Evolutionary conservation across 2,797 vertebrate genomes (phyloP), one percentile per base, ranked within the genome.

Genomic region (Pseudomugil tenellus): DNA sequence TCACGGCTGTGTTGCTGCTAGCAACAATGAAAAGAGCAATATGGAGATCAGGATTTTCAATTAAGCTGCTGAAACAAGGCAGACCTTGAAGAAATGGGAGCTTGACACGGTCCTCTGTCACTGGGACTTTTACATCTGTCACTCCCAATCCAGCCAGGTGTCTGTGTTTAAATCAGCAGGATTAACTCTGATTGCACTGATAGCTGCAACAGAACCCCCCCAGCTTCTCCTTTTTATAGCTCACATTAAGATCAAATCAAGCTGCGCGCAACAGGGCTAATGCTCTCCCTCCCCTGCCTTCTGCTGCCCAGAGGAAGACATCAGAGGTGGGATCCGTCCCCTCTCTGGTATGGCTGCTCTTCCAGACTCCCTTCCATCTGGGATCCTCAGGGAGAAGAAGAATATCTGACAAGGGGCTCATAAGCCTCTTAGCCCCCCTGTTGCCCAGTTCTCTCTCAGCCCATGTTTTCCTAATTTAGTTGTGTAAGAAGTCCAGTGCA

Each of bases 401-500:
- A 95, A 96, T 97, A 96, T 97, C 96, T 96, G 96, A 96, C 95
- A 92, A 94, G 94, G 95, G 95, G 91, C 93, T 95, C 96, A 95
- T 98, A 98, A 98, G 97, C 97, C 96, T 95, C 96, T 98, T 98
- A 98, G 95, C 95, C 93, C 95, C 95, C 90, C 94, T 94, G 95
- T 95, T 95, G 94, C 86, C 96, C 94, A 78, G 91, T 94, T 95
- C 96, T 95, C 96, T 94, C 95, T 95, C 95, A 94, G 95, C 95
- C 95, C 94, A 95, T 97, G 96, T 96, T 97, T 96, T 94, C 95
- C 96, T 97, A 96, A 97, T 97, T 97, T 97, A 96, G 96, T 96
- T 96, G 95, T 96, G 96, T 96, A 96, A 96, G 96, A 95, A 97
- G 90, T 90, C 87, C 80, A 84, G 95, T 94, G 94, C 94, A 87